A percentile compares a stretch with the other conserved stretches of the same genome.
These are phyloP conservation scores for Sula dactylatra DNA, from an alignment of 2,113 vertebrate species.

Conservation along the genomic window DNA sequence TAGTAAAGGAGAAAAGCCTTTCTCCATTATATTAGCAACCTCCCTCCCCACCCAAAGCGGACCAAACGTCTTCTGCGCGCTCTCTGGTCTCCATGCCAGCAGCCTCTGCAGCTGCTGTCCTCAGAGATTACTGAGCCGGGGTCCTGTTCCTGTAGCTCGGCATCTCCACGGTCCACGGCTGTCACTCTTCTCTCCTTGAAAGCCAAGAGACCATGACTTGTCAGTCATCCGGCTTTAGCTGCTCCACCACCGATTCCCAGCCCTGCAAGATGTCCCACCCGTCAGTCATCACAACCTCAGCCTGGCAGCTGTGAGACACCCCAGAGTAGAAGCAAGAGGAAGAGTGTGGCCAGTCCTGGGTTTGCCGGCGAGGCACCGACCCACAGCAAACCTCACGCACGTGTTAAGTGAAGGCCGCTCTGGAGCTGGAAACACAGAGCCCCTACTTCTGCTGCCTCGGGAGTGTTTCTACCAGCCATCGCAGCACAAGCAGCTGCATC, in stretches of 20 bases:
- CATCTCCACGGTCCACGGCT: background rate
- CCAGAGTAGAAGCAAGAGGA: background rate
- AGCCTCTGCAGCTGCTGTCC: background rate
- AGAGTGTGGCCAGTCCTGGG: background rate
- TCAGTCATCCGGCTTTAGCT: background rate
- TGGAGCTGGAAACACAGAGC: background rate
- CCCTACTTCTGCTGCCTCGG: background rate
- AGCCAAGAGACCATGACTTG: background rate
- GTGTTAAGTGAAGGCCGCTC: fast-evolving
- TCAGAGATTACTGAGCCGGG: fast-evolving
- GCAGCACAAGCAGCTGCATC: background rate
- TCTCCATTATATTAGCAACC: background rate
- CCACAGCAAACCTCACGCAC: fast-evolving
- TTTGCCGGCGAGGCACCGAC: background rate
- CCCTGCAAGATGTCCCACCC: background rate
- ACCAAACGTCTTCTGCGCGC: background rate
- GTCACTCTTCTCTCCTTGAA: background rate
- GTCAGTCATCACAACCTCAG: background rate
- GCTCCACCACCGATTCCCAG: background rate
- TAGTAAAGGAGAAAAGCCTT: background rate
- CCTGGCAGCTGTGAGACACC: background rate
- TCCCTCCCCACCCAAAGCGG: background rate
- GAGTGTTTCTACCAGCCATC: background rate
- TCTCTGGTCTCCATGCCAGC: background rate
- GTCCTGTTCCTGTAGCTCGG: background rate